Evolutionary conservation across 2,113 vertebrate species (phyloP).

Genomic region (Phocoena phocoena): DNA sequence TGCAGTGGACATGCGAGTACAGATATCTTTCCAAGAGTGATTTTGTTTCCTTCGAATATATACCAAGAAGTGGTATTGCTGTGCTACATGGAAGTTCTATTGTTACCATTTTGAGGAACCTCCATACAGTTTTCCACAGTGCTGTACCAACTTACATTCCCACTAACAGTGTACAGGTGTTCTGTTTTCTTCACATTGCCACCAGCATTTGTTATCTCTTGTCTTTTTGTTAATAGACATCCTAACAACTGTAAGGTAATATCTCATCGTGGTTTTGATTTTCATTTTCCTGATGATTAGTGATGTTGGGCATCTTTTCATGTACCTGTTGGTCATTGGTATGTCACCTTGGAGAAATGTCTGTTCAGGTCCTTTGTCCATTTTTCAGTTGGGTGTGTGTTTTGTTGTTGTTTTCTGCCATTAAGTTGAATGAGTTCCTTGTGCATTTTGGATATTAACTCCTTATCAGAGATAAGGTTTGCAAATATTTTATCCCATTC

Average conservation of each 20-base stretch:
- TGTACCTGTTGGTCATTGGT: not conserved
- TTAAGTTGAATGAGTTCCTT: not conserved
- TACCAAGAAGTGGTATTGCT: not conserved
- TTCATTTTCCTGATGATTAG: not conserved
- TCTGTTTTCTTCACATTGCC: not conserved
- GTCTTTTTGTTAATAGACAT: not conserved
- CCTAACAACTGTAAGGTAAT: not conserved
- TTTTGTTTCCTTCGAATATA: not conserved
- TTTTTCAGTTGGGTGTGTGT: not conserved
- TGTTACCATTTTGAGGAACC: not conserved
- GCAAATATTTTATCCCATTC: not conserved
- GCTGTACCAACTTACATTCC: not conserved
- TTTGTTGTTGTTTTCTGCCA: not conserved
- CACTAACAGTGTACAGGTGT: too few relatives aligned
- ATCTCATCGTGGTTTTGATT: not conserved
- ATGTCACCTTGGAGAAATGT: not conserved
- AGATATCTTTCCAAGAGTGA: not conserved
- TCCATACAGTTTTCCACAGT: not conserved
- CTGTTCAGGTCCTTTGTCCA: not conserved
- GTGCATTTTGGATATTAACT: not conserved
- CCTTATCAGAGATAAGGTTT: not conserved
- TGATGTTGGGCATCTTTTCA: not conserved
- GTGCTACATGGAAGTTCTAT: not conserved
- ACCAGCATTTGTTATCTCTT: not conserved
- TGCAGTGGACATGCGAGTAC: not conserved